Evolutionary conservation across 2,113 vertebrate genomes (phyloP), one percentile per base, ranked within the genome.

Genomic region (Conger conger): DNA sequence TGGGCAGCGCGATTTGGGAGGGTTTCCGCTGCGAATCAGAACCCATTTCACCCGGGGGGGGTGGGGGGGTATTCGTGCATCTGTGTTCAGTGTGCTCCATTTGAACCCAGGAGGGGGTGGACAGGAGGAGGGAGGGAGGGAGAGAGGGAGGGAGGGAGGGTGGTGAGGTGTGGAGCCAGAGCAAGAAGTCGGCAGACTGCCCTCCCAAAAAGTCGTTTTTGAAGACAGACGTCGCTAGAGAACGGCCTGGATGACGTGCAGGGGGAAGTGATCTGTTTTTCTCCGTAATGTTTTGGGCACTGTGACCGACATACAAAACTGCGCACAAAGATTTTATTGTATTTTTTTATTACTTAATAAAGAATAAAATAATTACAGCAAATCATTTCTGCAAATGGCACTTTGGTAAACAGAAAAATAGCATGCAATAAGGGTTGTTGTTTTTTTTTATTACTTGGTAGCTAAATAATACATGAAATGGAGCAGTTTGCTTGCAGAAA

Each of bases 1-100:
- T 87, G 91, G 87, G 89, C 86, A 87, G 86, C 76, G 81, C 89
- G 88, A 92, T 93, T 91, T 92, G 89, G 88, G 88, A 91, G 90
- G 76, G 84, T 89, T n/a, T 89, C 81, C 54, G 86, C 88, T 82
- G 37, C 9, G 89, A 89, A 91, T 90, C 91, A 86, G 91, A 90
- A 91, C 86, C 90, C 87, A 89, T 93, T 89, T 91, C 90, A 89
- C 91, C 53, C 87, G 77, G 16, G 92, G 45, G 5, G 45, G 45
- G 45, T 8, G 45, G 45, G 45, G 45, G 8, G 7, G 45, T 16
- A 53, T 23, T 50, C 2, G n/a, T 33, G n/a, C 53, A 42, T 23
- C 42, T 79, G 23, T 84, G 50, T 45, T 33, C 23, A 57, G 54
- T 27, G 4, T 53, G 23, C 76, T 38, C 76, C 33, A 63, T 79